Percentiles rank a stretch among this genome's conserved stretches.
Conservation (phyloP, 2,888 invertebrate species). For the Allolobophora icterica region DNA sequence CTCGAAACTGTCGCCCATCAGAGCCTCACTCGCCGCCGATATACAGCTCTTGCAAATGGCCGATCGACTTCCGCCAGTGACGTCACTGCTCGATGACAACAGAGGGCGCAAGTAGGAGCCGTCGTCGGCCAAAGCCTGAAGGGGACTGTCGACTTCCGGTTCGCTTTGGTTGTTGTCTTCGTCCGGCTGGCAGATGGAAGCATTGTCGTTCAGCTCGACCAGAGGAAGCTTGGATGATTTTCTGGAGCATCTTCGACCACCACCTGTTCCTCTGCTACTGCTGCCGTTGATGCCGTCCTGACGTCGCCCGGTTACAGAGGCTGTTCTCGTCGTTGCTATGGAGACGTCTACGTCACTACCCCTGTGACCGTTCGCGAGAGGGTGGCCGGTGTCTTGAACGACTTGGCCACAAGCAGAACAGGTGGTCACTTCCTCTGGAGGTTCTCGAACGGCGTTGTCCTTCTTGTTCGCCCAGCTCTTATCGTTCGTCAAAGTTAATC, state of each 20-base stretch:
- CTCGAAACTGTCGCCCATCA: not conserved
- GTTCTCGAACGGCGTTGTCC: not conserved
- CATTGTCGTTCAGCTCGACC: not conserved
- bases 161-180: not conserved
- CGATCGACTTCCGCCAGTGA: slow-evolving; percentile 2
- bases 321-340: not conserved
- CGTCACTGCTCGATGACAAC: not conserved
- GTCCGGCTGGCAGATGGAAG: not conserved
- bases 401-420: slow-evolving; percentile 14
- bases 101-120: slow-evolving; percentile 34
- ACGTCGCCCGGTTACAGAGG: not conserved
- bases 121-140: slow-evolving; percentile 14
- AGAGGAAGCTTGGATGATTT: not conserved
- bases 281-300: not conserved
- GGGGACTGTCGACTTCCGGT: slow-evolving; percentile 18
- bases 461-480: not conserved
- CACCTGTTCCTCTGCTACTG: not conserved
- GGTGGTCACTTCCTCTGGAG: not conserved
- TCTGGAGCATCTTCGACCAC: not conserved
- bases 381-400: not conserved
- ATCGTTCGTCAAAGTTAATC: not conserved
- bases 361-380: not conserved
- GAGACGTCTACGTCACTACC: not conserved
- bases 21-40: not conserved
- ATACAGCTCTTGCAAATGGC: not conserved